Evolutionary conservation across 2,797 vertebrate genomes (phyloP), one percentile per base, ranked within the genome.

Genomic region (Brachyrhaphis roseni): DNA sequence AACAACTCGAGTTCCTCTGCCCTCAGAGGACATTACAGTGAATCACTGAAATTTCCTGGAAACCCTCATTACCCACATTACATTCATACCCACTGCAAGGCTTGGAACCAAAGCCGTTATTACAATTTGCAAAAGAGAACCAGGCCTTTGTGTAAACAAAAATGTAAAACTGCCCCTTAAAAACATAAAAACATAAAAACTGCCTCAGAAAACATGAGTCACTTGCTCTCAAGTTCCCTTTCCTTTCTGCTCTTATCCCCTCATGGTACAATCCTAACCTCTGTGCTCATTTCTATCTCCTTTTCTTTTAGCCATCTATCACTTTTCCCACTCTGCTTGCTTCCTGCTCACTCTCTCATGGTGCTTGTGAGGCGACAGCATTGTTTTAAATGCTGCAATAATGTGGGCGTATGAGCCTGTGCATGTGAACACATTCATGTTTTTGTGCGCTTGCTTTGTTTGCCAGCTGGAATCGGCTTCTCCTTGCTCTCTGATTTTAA

Each of bases 261-360:
- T 72, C 36, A 59, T 84, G 78, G 82, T 85, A 83, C 82, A 75
- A 47, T 76, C 34, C 74, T 76, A 83, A 89, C 80, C 78, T 81
- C 87, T 91, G 76, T 81, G 41, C 76, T 87, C 31, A 8, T 55
- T 88, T 78, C 77, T 46, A 78, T 82, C 79, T 78, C 46, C 36
- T 80, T 77, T 76, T 81, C 75, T 79, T 74, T 75, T 2, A 84
- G 26, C 39, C 79, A 90, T 88, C 79, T 85, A 85, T 89, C 84
- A 82, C 78, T 55, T 1, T 75, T 72, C 41, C 46, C 57, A 46
- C 72, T 66, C 31, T 16, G 8, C 72, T 53, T 39, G 31, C 75
- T 79, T 86, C 75, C 23, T 31, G 57, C 71, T 72, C 59, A 15
- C 66, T 84, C 76, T 80, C 75, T 80, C 10, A 5, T 53, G 46